These are phyloP conservation scores for Microctonus hyperodae DNA, from an alignment of 2,888 invertebrate genomes.

Conservation along the genomic window DNA sequence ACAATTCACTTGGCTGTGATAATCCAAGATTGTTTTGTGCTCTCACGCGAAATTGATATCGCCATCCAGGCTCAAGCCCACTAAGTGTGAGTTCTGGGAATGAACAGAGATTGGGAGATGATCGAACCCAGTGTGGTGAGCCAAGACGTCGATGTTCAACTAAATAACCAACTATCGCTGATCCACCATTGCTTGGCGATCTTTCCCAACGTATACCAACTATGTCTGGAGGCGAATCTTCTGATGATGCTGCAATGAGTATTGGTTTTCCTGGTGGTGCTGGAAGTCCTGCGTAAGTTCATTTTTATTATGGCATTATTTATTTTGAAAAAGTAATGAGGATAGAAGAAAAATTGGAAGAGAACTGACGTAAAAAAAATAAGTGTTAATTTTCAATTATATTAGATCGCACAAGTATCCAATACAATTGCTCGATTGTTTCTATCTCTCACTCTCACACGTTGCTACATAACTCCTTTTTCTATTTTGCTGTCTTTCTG, in stretches of 20 bases:
- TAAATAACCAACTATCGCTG: conserved; percentile 82
- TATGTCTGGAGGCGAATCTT: conserved; percentile 80
- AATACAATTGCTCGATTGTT: conserved; percentile 9
- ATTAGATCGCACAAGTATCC: neutral
- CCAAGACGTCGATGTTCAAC: conserved; percentile 80
- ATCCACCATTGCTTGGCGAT: conserved; percentile 84
- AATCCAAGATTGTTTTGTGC: conserved; percentile 91
- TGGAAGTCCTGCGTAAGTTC: conserved; percentile 71
- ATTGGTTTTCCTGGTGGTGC: conserved; percentile 84
- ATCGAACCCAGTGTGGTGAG: conserved; percentile 84
- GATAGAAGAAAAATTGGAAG: conserved; percentile 3
- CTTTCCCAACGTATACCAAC: conserved; percentile 84
- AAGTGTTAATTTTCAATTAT: neutral
- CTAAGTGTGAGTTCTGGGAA: conserved; percentile 80
- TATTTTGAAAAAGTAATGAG: neutral
- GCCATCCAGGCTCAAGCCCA: conserved; percentile 85
- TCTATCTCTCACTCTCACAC: neutral
- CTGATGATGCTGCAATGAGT: conserved; percentile 72
- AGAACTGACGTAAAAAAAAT: neutral
- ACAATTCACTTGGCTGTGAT: conserved; percentile 84
- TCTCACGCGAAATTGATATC: conserved; percentile 89
- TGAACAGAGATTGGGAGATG: conserved; percentile 75
- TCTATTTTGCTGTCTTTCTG: neutral
- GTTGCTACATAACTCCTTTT: neutral
- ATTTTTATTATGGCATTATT: conserved; percentile 13